These are phyloP conservation scores for Azorinus chamasolen DNA, from an alignment of 2,888 invertebrate species.

Conservation along the genomic window DNA sequence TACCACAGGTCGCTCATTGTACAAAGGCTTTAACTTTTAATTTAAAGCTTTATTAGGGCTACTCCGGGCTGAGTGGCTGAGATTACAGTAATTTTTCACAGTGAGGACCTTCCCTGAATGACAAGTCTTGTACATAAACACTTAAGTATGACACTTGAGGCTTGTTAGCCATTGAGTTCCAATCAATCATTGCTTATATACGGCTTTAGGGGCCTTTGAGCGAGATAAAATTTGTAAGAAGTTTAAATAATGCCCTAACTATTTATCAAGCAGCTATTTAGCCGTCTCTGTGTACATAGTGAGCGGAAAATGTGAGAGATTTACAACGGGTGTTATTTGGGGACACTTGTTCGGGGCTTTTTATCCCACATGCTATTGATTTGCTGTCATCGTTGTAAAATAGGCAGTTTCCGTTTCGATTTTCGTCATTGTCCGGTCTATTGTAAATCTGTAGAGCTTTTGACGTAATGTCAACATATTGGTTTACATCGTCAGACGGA, in stretches of 20 bases:
- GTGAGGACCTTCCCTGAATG: constrained; percentile 26
- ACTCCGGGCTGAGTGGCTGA: constrained; percentile 21
- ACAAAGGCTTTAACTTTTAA: constrained; percentile 49
- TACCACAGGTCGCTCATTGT: constrained; percentile 20
- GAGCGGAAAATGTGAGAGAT: constrained; percentile 15
- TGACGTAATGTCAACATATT: too few relatives aligned
- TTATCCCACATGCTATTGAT: too few relatives aligned
- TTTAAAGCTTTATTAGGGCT: constrained; percentile 48
- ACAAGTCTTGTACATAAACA: constrained; percentile 60
- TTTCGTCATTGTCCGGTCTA: too few relatives aligned
- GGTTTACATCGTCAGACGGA: too few relatives aligned
- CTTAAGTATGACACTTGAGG: constrained; percentile 62
- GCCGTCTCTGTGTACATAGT: constrained; percentile 16
- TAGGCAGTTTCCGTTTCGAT: too few relatives aligned
- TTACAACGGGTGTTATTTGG: constrained; percentile 7
- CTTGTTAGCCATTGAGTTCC: constrained; percentile 61
- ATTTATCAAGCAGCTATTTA: constrained; percentile 63
- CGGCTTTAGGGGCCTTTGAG: constrained; percentile 60
- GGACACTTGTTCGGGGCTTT: too few relatives aligned
- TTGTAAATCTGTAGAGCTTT: too few relatives aligned
- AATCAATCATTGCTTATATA: constrained; percentile 65
- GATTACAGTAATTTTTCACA: constrained; percentile 57
- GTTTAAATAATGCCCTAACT: constrained; percentile 64
- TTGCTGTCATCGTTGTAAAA: too few relatives aligned
- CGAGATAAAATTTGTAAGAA: constrained; percentile 65